Conservation (phyloP, 2,113 vertebrate species). For the Oryzias celebensis region DNA sequence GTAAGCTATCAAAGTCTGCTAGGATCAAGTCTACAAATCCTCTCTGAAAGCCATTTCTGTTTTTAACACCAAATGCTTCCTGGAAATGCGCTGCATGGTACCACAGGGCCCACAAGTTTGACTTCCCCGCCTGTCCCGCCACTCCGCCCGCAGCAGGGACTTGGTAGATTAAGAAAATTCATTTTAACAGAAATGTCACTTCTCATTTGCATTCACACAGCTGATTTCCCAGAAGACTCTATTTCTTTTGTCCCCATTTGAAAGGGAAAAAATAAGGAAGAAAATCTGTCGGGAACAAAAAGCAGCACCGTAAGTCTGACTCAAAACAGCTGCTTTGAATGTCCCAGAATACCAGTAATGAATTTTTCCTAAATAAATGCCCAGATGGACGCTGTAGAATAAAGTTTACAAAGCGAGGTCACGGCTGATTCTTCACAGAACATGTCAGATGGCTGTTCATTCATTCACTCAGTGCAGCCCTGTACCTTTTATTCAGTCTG, state of each 20-base stretch:
- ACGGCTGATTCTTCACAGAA: no score
- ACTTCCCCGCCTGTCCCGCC: conserved; percentile 10
- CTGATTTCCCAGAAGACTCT: conserved; percentile 58
- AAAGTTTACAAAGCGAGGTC: no score
- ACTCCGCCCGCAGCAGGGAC: conserved; percentile 1
- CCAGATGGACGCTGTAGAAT: conserved; percentile 9
- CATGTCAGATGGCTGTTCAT: no score
- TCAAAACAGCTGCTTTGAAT: conserved; percentile 23
- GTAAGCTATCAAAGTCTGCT: conserved; percentile 33
- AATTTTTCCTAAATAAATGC: conserved; percentile 9
- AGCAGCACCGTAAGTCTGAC: conserved; percentile 2
- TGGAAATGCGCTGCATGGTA: conserved; percentile 40
- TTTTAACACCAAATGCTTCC: conserved; percentile 53
- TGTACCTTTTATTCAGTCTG: no score
- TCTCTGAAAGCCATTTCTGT: conserved; percentile 41
- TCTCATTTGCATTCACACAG: conserved; percentile 34
- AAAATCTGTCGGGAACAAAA: conserved; percentile 34
- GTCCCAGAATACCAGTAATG: not conserved
- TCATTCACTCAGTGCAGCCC: no score
- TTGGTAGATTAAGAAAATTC: conserved; percentile 32
- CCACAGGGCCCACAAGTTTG: conserved; percentile 29
- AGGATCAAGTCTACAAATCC: conserved; percentile 52
- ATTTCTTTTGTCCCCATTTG: conserved; percentile 44
- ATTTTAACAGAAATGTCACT: conserved; percentile 32
- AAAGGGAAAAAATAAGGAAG: conserved; percentile 18